These are phyloP conservation scores for Cyrtonyx montezumae DNA, from an alignment of 2,113 vertebrate genomes.

Conservation along the genomic window DNA sequence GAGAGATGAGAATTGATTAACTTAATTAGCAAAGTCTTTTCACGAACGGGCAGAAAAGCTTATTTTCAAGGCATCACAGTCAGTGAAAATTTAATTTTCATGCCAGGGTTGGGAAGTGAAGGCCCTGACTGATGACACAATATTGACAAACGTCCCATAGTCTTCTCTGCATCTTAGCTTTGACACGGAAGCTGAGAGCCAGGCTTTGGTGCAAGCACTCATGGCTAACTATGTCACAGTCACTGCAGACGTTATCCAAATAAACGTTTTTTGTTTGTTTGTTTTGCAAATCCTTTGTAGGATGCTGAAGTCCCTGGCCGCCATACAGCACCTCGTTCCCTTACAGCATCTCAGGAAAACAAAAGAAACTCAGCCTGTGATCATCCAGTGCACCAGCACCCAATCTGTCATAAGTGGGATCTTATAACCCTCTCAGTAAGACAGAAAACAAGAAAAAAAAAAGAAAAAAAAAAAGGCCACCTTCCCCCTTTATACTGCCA, in stretches of 20 bases:
- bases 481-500: background rate
- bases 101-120: background rate
- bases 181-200: background rate
- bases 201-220: background rate
- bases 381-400: background rate
- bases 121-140: background rate
- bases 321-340: background rate
- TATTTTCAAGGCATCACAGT: background rate
- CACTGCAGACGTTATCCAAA: background rate
- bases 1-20: background rate
- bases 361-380: background rate
- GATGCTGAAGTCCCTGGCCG: background rate
- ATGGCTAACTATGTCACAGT: no score
- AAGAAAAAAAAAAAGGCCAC: background rate
- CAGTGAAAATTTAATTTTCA: background rate
- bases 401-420: background rate
- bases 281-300: background rate
- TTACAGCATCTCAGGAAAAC: background rate
- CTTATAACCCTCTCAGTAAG: background rate
- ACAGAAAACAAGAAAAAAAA: background rate
- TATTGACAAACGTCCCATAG: background rate
- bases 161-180: background rate
- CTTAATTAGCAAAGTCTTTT: background rate
- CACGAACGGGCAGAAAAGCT: background rate
- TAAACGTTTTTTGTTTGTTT: background rate